Evolutionary conservation across 2,888 invertebrate genomes (phyloP), one percentile per base, ranked within the genome.

Genomic region (Mythimna pallens): DNA sequence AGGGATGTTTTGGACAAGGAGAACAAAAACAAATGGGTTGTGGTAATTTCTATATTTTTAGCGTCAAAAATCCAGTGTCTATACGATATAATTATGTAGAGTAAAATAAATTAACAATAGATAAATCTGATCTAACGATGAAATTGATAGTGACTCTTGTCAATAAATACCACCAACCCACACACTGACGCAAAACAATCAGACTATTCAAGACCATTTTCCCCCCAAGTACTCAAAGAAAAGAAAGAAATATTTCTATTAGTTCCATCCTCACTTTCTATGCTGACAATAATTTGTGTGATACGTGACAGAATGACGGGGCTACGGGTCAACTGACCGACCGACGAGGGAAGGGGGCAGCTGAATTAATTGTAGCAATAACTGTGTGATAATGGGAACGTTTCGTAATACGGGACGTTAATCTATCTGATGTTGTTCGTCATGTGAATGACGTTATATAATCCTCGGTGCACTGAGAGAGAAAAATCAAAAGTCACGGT

Each of bases 321-420:
- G 64, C 79, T 50, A 50, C 63, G 88, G 85, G 90, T 91, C 90
- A 91, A 91, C 87, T 89, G 87, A 87, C 89, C 81, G 75, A 64
- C 54, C 65, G 52, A 8, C 47, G 82, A 76, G 88, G 87, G 90
- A 84, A 83, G 86, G 85, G 88, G 88, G 69, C 87, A 87, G 79
- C 52, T 73, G 76, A 81, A 80, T 87, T 91, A 91, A 91, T 91
- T 91, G 90, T 87, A 86, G 73, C 87, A 86, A 88, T 86, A 78
- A 88, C 86, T 89, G 88, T 90, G 88, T 87, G 87, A 86, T 75
- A 80, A 67, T 83, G 80, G 66, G 30, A 47, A 76, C 12, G 65
- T 90, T 84, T 83, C 83, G 84, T 89, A 87, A 89, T 87, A 78
- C 75, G 73, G 81, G 75, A 84, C 43, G 34, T 61, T 73, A 52